Evolutionary conservation across 1,140 invertebrate genomes (phyloP), one percentile per base, ranked within the genome.

Genomic region (Caenorhabditis remanei): DNA sequence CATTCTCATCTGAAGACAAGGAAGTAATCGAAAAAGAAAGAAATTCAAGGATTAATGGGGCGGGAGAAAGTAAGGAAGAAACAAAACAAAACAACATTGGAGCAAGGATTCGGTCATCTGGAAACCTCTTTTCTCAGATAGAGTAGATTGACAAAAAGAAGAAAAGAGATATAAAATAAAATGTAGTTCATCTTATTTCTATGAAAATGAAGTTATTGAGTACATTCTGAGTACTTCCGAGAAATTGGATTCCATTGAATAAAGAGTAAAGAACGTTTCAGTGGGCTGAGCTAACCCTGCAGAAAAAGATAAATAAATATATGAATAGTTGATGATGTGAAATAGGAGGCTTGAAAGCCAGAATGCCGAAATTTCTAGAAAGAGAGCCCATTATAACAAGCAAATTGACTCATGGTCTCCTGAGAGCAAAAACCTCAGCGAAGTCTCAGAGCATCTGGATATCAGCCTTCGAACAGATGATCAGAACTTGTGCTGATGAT

Each of bases 101-200:
- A 79, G n/a, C n/a, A n/a, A n/a, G n/a, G 46, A 50, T 41, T 79
- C 40, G 71, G 46, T 79, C 71, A 79, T 79, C 71, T 79, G 46
- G 71, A 79, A 79, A 43, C 7, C 46, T 53, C 9, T 32, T 11
- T 32, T n/a, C 16, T 32, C 32, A 32, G 32, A 32, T 32, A 32
- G 21, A 63, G 61, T 32, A 24, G 9, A 63, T 63, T 24, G 24
- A 24, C 14, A 50, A 46, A 43, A 79, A 21, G 46, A 14, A 50
- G 46, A 14, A 79, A 79, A 50, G 8, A 8, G 24, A n/a, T 14
- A 79, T 79, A 79, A 9, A 53, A 53, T 3, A 3, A 53, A 53
- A 16, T 32, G 46, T 16, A 67, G 7, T 8, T 13, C 1, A n/a
- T 46, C 24, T 32, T n/a, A 46, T 14, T 48, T 46, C 67, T 46